These are phyloP conservation scores for Hetaerina titia DNA, from an alignment of 2,888 invertebrate species.

Conservation along the genomic window DNA sequence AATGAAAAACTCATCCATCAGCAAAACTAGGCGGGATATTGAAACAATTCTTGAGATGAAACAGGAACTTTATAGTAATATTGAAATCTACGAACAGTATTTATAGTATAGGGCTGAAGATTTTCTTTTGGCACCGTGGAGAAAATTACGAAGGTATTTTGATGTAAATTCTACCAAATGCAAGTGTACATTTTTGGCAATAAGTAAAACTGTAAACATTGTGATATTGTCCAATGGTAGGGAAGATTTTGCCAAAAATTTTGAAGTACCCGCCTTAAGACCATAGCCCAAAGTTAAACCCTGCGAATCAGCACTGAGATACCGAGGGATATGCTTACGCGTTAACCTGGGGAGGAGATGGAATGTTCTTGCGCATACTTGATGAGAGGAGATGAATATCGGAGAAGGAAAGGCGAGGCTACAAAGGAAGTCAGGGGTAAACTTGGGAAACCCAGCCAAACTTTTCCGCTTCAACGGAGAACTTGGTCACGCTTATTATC, in stretches of 20 bases:
- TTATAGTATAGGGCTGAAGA: no score
- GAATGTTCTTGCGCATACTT: conserved; percentile 17
- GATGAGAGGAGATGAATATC: neutral
- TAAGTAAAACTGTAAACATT: neutral
- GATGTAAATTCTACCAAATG: neutral
- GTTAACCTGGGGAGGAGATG: neutral
- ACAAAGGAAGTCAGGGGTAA: neutral
- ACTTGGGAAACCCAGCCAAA: neutral
- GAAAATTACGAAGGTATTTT: neutral
- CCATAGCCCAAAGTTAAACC: neutral
- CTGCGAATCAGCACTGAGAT: neutral
- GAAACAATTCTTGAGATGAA: no score
- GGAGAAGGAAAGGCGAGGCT: conserved; percentile 10
- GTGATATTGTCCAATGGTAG: neutral
- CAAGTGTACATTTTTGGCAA: neutral
- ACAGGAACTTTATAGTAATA: no score
- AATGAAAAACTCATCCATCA: no score
- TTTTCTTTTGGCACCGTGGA: neutral
- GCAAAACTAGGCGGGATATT: no score
- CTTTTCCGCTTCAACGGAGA: conserved; percentile 8
- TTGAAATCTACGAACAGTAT: no score
- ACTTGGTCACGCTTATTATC: neutral
- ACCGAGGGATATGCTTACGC: neutral
- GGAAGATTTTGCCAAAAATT: neutral
- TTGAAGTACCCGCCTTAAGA: neutral